Evolutionary conservation across 2,888 invertebrate species (phyloP).

Genomic region (Eulithis prunata): DNA sequence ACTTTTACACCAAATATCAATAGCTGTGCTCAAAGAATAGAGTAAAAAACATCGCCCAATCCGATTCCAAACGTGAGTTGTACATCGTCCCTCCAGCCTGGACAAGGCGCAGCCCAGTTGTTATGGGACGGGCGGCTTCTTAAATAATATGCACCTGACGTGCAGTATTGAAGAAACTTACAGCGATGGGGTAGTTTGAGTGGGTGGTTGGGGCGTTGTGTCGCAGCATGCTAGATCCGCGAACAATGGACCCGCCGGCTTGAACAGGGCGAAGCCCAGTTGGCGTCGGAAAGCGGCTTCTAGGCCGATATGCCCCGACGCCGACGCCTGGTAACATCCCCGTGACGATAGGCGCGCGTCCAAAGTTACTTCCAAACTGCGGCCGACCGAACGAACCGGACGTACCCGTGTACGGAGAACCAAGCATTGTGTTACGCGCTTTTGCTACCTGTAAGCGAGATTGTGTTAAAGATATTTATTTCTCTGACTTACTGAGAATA

Average conservation of each 20-base stretch:
- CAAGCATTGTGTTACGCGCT: constrained; percentile 29
- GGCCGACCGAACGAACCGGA: constrained; percentile 24
- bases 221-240: constrained; percentile 25
- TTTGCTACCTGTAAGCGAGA: constrained; percentile 25
- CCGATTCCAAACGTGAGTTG: too few species aligned
- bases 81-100: too few species aligned
- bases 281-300: constrained; percentile 4
- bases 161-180: constrained; percentile 20
- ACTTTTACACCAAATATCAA: too few species aligned
- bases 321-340: constrained; percentile 54
- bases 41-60: too few species aligned
- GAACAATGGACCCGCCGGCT: constrained; percentile 30
- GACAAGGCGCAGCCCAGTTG: too few species aligned
- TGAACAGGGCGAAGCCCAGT: constrained; percentile 9
- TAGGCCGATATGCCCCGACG: constrained; percentile 44
- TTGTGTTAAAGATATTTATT: too few species aligned
- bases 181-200: constrained; percentile 5
- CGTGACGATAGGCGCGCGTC: constrained; percentile 52
- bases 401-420: constrained; percentile 12
- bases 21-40: too few species aligned
- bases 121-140: too few species aligned
- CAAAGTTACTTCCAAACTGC: constrained; percentile 19
- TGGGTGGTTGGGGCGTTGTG: constrained; percentile 11
- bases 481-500: too few species aligned
- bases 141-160: background rate